Conservation (phyloP, 2,797 vertebrate genomes). For the Acipenser transmontanus region DNA sequence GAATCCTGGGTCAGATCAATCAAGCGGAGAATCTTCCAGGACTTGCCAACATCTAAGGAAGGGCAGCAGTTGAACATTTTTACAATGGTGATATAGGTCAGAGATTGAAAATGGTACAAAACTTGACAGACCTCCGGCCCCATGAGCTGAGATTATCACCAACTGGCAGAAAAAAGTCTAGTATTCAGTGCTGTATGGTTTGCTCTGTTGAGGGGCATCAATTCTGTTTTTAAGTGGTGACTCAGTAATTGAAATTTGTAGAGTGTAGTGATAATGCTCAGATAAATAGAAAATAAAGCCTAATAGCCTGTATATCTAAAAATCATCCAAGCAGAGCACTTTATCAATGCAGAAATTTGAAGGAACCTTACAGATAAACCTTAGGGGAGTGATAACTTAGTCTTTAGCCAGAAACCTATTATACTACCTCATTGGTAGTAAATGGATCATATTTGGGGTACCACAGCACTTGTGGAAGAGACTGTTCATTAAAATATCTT, state of each 20-base stretch:
- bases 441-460: no score
- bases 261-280: not conserved
- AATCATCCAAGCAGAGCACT: no score
- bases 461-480: no score
- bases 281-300: no score
- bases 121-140: conserved; percentile 12
- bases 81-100: conserved; percentile 10
- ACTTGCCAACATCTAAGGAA: conserved; percentile 37
- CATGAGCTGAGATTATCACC: conserved; percentile 12
- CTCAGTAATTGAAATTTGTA: conserved; percentile 4
- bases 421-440: no score
- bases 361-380: no score
- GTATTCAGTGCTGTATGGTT: conserved; percentile 1
- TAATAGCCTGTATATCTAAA: no score
- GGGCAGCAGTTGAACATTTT: conserved; percentile 30
- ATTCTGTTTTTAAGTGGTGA: conserved; percentile 4
- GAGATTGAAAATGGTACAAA: not conserved
- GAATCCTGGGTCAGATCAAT: conserved; percentile 53
- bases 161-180: conserved; percentile 5
- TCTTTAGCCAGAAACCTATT: no score
- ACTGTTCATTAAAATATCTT: no score
- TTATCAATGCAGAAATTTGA: no score
- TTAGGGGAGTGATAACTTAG: no score
- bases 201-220: conserved; percentile 9
- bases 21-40: conserved; percentile 33